Evolutionary conservation across 2,888 invertebrate species (phyloP).

Genomic region (Acanthacorydalis orientalis): DNA sequence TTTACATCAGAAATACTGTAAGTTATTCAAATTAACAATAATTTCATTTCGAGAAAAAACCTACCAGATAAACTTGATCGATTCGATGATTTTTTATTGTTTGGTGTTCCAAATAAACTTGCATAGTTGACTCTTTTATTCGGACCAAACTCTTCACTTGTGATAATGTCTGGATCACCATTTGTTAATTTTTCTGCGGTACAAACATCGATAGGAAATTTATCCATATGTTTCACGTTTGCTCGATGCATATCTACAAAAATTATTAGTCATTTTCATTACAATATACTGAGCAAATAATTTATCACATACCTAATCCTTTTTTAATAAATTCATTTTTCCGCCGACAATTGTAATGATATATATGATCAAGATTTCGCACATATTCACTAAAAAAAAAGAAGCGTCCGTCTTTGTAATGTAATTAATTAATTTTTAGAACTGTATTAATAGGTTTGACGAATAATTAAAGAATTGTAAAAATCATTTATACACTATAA

Average conservation of each 20-base stretch:
- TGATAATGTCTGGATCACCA: constrained; percentile 53
- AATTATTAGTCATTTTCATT: constrained; percentile 1
- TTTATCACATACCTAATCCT: constrained; percentile 51
- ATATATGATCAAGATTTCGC: constrained; percentile 50
- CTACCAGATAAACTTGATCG: no score
- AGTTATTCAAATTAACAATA: not conserved
- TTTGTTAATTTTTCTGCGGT: constrained; percentile 55
- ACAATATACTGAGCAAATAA: constrained; percentile 2
- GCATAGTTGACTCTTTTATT: constrained; percentile 33
- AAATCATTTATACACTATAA: no score
- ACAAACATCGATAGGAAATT: constrained; percentile 61
- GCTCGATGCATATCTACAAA: constrained; percentile 38
- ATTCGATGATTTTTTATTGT: not conserved
- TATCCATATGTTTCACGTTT: constrained; percentile 54
- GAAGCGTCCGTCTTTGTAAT: constrained; percentile 4
- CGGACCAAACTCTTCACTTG: constrained; percentile 35
- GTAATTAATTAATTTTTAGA: not conserved
- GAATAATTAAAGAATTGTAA: no score
- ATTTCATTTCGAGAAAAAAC: no score
- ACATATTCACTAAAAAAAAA: constrained; percentile 59
- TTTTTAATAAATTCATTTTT: constrained; percentile 70
- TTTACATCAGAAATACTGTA: no score
- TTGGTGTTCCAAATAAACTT: constrained; percentile 30
- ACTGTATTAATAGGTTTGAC: no score
- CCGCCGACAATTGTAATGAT: constrained; percentile 57